A percentile compares a stretch with the other conserved stretches of the same genome.
Conservation (phyloP, 2,113 vertebrate species). For the Onychostoma macrolepis region DNA sequence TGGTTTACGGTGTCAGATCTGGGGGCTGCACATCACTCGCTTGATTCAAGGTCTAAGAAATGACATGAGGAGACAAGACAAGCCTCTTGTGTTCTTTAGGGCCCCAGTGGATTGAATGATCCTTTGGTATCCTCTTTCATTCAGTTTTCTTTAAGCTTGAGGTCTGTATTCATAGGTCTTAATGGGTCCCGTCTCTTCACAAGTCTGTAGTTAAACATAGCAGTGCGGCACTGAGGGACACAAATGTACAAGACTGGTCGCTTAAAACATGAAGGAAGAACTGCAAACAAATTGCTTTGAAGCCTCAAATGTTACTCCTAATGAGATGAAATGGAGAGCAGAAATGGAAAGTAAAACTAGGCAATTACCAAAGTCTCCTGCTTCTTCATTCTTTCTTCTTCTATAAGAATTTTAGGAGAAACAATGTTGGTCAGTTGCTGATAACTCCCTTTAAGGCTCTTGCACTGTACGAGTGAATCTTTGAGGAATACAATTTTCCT, state of each 20-base stretch:
- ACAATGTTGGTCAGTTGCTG: neutral
- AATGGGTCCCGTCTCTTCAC: constrained; percentile 10
- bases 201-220: constrained; percentile 20
- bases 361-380: neutral
- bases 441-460: neutral
- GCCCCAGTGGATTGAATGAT: constrained; percentile 34
- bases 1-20: constrained; percentile 41
- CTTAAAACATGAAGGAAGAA: neutral
- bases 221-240: neutral
- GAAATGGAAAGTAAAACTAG: neutral
- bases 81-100: constrained; percentile 36
- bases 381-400: neutral
- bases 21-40: constrained; percentile 16
- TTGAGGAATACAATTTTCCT: neutral
- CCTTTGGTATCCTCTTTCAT: constrained; percentile 32
- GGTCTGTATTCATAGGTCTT: constrained; percentile 22
- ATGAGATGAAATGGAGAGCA: neutral
- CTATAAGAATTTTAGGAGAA: neutral
- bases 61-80: constrained; percentile 38
- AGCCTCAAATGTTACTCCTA: neutral
- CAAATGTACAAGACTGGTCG: neutral
- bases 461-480: neutral
- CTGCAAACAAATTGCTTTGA: neutral
- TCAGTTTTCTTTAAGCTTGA: constrained; percentile 21
- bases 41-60: constrained; percentile 38